Conservation (phyloP, 2,113 vertebrate genomes). For the Planiliza haematocheilus region DNA sequence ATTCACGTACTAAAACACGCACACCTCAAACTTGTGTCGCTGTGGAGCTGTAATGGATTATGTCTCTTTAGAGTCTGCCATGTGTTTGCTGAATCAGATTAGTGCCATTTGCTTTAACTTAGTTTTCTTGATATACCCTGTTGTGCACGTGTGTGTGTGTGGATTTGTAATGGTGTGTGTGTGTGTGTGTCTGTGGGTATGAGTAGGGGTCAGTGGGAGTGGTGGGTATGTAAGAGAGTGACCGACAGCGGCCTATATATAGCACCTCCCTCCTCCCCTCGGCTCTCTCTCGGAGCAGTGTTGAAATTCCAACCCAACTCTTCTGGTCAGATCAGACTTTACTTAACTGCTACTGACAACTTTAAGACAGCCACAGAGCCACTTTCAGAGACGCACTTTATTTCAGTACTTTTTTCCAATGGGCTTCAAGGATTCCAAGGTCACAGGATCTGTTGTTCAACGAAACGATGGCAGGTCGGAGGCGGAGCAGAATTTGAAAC, state of each 20-base stretch:
- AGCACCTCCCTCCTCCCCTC: conserved; percentile 88
- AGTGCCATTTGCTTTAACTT: conserved; percentile 32
- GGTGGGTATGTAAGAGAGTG: conserved; percentile 90
- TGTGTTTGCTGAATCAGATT: conserved; percentile 22
- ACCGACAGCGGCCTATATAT: conserved; percentile 94
- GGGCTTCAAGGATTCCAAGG: conserved; percentile 46
- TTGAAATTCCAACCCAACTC: conserved; percentile 91
- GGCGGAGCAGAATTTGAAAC: conserved; percentile 50
- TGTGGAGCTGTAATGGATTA: conserved; percentile 24
- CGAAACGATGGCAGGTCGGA: conserved; percentile 21
- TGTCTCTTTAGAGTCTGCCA: conserved; percentile 25
- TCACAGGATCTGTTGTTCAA: conserved; percentile 29
- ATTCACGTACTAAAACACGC: neutral
- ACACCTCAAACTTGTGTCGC: conserved; percentile 24
- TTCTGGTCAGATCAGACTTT: conserved; percentile 77
- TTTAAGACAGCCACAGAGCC: conserved; percentile 35
- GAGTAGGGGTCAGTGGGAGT: conserved; percentile 85
- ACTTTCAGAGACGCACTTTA: conserved; percentile 36
- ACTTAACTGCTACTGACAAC: conserved; percentile 66
- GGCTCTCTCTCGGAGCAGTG: conserved; percentile 86
- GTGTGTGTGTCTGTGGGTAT: conserved; percentile 60
- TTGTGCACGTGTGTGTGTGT: conserved; percentile 21
- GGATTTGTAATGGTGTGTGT: conserved; percentile 2
- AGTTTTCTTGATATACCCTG: conserved; percentile 14
- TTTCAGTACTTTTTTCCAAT: conserved; percentile 28